Evolutionary conservation across 2,888 invertebrate genomes (phyloP).

Genomic region (Aphidoletes aphidimyza): DNA sequence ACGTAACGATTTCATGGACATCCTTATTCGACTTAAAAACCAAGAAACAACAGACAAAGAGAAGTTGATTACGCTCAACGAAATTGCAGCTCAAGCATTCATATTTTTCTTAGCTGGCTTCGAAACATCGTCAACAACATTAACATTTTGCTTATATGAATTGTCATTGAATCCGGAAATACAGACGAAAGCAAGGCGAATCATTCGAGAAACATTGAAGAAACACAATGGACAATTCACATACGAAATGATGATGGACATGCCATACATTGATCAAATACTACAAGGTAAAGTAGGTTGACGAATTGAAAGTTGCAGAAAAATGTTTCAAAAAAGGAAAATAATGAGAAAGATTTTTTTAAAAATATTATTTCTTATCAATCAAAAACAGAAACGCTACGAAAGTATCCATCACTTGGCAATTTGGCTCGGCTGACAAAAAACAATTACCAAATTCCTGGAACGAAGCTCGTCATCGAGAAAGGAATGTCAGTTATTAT

Average conservation of each 20-base stretch:
- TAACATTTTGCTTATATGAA: conserved; percentile 61
- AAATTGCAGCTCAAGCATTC: conserved; percentile 60
- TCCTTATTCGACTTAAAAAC: conserved; percentile 59
- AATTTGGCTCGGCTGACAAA: conserved; percentile 65
- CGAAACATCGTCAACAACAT: conserved; percentile 62
- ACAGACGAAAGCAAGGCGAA: conserved; percentile 55
- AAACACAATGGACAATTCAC: conserved; percentile 54
- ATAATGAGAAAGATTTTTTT: background rate
- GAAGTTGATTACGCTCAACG: conserved; percentile 53
- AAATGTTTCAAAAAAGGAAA: too few species aligned
- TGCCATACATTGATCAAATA: conserved; percentile 56
- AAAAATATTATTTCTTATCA: background rate
- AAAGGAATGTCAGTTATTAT: conserved; percentile 65
- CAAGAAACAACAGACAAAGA: background rate
- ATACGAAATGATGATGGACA: conserved; percentile 56
- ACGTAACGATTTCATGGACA: conserved; percentile 63
- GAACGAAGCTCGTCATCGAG: conserved; percentile 62
- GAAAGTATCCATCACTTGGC: conserved; percentile 67
- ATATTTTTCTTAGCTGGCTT: conserved; percentile 63
- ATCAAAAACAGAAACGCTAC: conserved; percentile 62
- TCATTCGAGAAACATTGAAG: conserved; percentile 31
- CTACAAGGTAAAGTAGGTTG: background rate
- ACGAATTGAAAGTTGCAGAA: too few species aligned
- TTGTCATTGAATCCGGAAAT: conserved; percentile 59
- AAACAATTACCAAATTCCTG: conserved; percentile 62